These are phyloP conservation scores for Bilobella aurantiaca DNA, from an alignment of 1,140 invertebrate species.

Conservation along the genomic window DNA sequence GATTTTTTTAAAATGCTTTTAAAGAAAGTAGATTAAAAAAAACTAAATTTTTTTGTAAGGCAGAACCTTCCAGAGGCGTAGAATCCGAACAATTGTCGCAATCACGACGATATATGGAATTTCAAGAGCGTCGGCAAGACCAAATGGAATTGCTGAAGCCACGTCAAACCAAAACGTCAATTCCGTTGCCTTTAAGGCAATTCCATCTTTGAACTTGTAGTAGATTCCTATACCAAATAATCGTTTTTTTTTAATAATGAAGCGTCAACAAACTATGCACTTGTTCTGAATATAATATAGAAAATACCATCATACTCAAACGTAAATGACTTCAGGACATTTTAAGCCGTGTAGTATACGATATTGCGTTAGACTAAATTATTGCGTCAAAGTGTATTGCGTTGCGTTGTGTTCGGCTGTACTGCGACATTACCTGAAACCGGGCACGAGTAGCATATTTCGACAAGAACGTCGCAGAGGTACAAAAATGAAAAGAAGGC, in stretches of 20 bases:
- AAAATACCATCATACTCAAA: too few species aligned
- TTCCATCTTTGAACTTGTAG: conserved; percentile 28
- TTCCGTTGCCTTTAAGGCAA: conserved; percentile 4
- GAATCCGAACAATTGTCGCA: neutral
- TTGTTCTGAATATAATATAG: too few species aligned
- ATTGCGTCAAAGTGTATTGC: too few species aligned
- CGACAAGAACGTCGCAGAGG: conserved; percentile 26
- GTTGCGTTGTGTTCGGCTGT: too few species aligned
- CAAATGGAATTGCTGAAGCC: conserved; percentile 22
- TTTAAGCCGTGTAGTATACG: too few species aligned
- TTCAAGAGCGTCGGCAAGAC: neutral
- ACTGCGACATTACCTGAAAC: conserved; percentile 25
- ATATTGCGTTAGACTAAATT: too few species aligned
- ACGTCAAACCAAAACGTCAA: conserved; percentile 26
- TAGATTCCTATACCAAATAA: conserved; percentile 20
- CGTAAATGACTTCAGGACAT: too few species aligned
- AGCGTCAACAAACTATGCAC: neutral
- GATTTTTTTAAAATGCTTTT: neutral
- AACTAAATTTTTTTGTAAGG: too few species aligned
- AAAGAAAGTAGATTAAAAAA: too few species aligned
- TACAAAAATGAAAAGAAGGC: neutral
- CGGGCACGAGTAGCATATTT: conserved; percentile 21
- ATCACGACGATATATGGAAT: neutral
- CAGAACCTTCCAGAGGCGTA: conserved; percentile 30
- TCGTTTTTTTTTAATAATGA: neutral